phyloP scores from a whole-genome alignment of 2,113 vertebrate genomes.

The Calyptomena viridis region DNA sequence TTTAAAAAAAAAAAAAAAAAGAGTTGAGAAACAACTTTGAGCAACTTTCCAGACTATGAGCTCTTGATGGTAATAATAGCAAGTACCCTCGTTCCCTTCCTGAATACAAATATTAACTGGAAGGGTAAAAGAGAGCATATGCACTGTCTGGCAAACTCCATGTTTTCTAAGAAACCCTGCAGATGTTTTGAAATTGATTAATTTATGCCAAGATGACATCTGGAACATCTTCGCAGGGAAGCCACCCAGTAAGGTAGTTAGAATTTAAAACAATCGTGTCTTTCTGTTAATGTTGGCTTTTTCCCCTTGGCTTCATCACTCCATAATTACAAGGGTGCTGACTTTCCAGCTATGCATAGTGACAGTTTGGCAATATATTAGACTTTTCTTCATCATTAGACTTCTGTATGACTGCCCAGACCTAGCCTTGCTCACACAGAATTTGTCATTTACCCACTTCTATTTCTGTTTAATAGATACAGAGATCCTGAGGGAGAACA shows the following conservation, averaged over 20 bases:
- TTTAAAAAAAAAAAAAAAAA: not conserved
- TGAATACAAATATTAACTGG: not conserved
- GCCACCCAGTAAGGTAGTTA: constrained; percentile 62
- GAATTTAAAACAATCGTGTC: constrained; percentile 33
- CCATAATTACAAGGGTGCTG: constrained; percentile 1
- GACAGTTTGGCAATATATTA: not conserved
- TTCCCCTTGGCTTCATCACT: not conserved
- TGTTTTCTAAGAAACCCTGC: constrained; percentile 16
- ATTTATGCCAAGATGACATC: constrained; percentile 57
- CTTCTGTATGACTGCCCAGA: not conserved
- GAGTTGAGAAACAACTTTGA: not conserved
- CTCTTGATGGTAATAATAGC: not conserved
- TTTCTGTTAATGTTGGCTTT: constrained; percentile 37
- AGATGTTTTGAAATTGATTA: constrained; percentile 42
- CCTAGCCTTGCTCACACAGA: not conserved
- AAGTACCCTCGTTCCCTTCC: not conserved
- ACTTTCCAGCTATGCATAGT: not conserved
- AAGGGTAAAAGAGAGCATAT: not conserved
- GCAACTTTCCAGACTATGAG: not conserved
- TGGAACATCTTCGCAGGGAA: constrained; percentile 60
- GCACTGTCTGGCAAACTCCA: not conserved
- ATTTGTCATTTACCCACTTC: not conserved
- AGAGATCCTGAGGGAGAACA: not conserved
- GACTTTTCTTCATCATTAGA: not conserved
- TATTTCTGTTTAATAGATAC: not conserved